Base-by-base conservation (phyloP, 1,140 invertebrate species). In the Listronotus oregonensis region DNA sequence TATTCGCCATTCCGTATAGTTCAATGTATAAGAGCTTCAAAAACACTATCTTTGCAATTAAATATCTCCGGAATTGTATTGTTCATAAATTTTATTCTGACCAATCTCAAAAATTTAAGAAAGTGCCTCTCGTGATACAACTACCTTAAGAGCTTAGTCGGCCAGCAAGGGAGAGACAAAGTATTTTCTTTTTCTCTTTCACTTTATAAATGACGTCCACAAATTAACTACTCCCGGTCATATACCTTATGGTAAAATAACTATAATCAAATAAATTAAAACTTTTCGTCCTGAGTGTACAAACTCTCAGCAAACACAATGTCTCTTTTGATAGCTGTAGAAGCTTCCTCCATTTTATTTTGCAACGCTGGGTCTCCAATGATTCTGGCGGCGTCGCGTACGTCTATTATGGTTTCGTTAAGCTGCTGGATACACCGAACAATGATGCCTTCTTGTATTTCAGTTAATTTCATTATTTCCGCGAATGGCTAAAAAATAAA, bases 251-350 rank as follows among this genome's bases (percentile, higher is more conserved):
- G 11, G 34, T 37, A 37, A 32, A 39, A n/a, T n/a, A 14, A 32
- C n/a, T 39, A 21, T 27, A n/a, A n/a, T 27, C 5, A 27, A 27
- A 27, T 5, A 3, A 37, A 15, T 39, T 39, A 54, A 14, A 39
- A 50, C 27, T 66, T 64, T 32, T 68, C 68, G 17, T 58, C 66
- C 17, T 87, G 84, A 9, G 94, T 97, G 76, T 99, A 99, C 12
- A 99, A 83, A 81, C 94, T 97, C 17, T 95, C 95, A 34, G 96
- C 93, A 80, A 99, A 99, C 0, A 99, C 97, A 77, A 99, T 99
- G 79, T 99, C 97, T 70, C 98, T 82, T 78, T 97, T 97, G 57
- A 99, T 98, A 37, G 90, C 87, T 1, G 87, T 87, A 0, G 93
- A 95, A 0, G 96, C 95, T 80, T 96, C 91, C 78, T 97, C 93